These are phyloP conservation scores for Molossus molossus DNA, from an alignment of 2,797 vertebrate species.

Conservation along the genomic window DNA sequence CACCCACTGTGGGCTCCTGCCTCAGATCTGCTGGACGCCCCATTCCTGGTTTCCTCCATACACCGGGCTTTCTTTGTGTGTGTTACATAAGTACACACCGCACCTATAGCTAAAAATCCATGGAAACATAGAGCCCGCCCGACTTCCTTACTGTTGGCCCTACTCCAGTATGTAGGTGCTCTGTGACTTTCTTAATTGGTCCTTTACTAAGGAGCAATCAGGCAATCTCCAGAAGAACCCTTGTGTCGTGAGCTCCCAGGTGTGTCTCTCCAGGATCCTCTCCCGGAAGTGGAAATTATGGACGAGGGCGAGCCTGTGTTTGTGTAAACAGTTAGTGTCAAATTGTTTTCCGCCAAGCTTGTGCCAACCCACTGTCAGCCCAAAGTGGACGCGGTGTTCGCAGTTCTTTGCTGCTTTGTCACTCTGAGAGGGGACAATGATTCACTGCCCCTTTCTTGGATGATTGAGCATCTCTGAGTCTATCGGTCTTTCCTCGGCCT, in stretches of 20 bases:
- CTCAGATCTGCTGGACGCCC: background rate
- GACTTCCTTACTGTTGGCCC: background rate
- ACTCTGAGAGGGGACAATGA: accelerated
- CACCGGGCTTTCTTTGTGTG: background rate
- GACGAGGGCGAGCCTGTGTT: background rate
- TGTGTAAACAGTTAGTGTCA: no score
- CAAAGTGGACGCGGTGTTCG: accelerated
- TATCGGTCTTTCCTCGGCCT: background rate
- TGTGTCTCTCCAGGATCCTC: background rate
- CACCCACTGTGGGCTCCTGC: background rate
- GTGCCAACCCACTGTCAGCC: accelerated
- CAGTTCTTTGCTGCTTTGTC: background rate
- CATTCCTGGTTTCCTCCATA: background rate
- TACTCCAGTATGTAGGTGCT: background rate
- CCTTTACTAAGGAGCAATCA: background rate
- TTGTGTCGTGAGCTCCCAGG: background rate
- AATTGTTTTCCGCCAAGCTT: background rate
- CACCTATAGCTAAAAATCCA: accelerated
- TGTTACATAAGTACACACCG: accelerated
- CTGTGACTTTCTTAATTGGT: background rate
- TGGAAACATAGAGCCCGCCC: accelerated
- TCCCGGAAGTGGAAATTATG: background rate
- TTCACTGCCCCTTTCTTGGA: background rate
- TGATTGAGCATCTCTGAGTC: background rate
- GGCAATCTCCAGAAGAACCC: background rate